Evolutionary conservation across 2,797 vertebrate genomes (phyloP).

Genomic region (Pogonophryne albipinna): DNA sequence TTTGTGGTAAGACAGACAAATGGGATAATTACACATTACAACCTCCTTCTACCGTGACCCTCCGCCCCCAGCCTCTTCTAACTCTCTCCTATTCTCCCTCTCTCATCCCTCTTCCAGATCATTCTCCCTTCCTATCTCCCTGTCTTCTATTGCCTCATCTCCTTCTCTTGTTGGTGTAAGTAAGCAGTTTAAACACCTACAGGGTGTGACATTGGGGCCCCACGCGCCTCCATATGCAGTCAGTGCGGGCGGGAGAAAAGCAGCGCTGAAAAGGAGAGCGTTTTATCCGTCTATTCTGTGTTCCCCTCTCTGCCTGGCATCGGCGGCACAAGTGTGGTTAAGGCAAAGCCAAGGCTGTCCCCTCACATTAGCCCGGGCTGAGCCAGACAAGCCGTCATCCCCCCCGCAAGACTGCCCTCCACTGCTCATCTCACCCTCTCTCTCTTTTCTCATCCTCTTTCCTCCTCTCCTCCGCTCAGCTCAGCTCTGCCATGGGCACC

Average conservation of each 20-base stretch:
- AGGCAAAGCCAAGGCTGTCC: conserved; percentile 85
- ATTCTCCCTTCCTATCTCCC: conserved; percentile 60
- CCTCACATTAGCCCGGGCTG: conserved; percentile 82
- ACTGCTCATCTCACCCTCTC: conserved; percentile 56
- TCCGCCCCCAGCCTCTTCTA: conserved; percentile 72
- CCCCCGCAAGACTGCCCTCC: conserved; percentile 65
- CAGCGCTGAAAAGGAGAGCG: conserved; percentile 75
- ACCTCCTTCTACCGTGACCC: conserved; percentile 78
- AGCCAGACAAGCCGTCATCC: conserved; percentile 79
- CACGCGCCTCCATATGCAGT: conserved; percentile 79
- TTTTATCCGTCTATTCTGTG: conserved; percentile 82
- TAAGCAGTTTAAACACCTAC: conserved; percentile 89
- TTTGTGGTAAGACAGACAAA: conserved; percentile 65
- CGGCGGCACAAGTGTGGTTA: conserved; percentile 66
- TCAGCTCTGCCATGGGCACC: conserved; percentile 80
- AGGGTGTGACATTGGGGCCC: conserved; percentile 83
- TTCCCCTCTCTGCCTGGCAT: conserved; percentile 76
- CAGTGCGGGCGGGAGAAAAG: conserved; percentile 71
- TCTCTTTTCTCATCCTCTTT: conserved; percentile 57
- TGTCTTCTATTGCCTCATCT: conserved; percentile 77
- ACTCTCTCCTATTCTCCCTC: conserved; percentile 71
- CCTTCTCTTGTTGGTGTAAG: conserved; percentile 78
- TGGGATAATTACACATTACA: conserved; percentile 73
- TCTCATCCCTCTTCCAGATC: conserved; percentile 63
- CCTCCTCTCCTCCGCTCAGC: conserved; percentile 64